Conservation (phyloP, 2,888 invertebrate genomes). For the Leucania comma region DNA sequence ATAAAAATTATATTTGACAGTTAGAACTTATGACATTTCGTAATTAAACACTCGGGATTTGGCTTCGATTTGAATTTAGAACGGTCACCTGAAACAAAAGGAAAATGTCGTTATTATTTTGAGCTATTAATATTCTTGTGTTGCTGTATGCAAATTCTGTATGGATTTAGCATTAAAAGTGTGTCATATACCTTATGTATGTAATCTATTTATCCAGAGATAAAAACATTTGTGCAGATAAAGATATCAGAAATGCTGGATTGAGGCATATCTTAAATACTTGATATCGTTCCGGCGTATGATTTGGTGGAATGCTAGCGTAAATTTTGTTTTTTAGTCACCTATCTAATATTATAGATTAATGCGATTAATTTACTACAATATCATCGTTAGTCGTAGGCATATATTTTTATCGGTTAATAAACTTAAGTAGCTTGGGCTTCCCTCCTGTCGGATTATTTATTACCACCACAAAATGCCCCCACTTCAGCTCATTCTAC, state of each 20-base stretch:
- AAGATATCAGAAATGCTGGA: slow-evolving; percentile 9
- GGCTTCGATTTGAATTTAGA: slow-evolving; percentile 20
- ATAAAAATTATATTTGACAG: slow-evolving; percentile 19
- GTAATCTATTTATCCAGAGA: slow-evolving; percentile 22
- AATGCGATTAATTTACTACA: background rate
- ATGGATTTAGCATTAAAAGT: slow-evolving; percentile 14
- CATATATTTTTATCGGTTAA: background rate
- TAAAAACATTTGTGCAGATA: background rate
- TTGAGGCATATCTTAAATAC: slow-evolving; percentile 10
- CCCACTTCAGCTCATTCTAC: background rate
- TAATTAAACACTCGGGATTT: slow-evolving; percentile 30
- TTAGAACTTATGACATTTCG: slow-evolving; percentile 45
- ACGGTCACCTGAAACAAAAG: slow-evolving; percentile 68
- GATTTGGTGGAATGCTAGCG: background rate
- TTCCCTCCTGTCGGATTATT: background rate
- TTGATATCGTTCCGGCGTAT: slow-evolving; percentile 9
- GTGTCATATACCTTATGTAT: background rate
- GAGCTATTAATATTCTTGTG: slow-evolving; percentile 7
- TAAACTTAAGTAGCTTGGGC: background rate
- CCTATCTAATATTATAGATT: slow-evolving; percentile 7
- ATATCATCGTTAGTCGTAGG: no score
- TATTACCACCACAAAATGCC: no score
- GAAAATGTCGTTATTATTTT: slow-evolving; percentile 35
- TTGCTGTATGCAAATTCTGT: slow-evolving; percentile 13
- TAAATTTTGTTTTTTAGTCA: background rate